phyloP scores from a whole-genome alignment of 2,113 vertebrate genomes.

The Chloroceryle aenea region DNA sequence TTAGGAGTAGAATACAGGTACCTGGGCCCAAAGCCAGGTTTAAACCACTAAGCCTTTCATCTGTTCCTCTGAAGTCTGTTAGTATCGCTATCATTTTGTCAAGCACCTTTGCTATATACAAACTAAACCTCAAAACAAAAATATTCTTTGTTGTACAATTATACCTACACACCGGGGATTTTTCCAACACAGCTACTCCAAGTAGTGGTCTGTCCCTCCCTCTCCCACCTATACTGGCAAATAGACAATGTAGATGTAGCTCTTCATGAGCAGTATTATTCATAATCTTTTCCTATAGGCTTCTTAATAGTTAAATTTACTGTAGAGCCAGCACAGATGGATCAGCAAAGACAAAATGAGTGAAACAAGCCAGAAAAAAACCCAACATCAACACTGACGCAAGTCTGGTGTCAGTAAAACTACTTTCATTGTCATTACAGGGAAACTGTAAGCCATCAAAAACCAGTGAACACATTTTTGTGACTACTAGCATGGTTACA shows the following conservation, averaged over 20 bases:
- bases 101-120: not conserved
- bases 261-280: not conserved
- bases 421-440: not conserved
- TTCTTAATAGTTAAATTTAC: not conserved
- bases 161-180: not conserved
- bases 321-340: not conserved
- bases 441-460: not conserved
- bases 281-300: not conserved
- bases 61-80: not conserved
- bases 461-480: not conserved
- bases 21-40: not conserved
- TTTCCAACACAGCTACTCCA: not conserved
- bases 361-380: not conserved
- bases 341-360: not conserved
- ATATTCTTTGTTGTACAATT: not conserved
- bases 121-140: not conserved
- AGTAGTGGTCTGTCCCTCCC: not conserved
- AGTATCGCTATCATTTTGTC: not conserved
- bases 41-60: not conserved
- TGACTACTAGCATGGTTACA: not conserved
- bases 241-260: accelerated
- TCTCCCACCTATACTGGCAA: not conserved
- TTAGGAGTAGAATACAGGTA: not conserved
- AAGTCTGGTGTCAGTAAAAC: not conserved
- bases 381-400: not conserved